Evolutionary conservation across 2,888 invertebrate species (phyloP).

Genomic region (Sesamia inferens): DNA sequence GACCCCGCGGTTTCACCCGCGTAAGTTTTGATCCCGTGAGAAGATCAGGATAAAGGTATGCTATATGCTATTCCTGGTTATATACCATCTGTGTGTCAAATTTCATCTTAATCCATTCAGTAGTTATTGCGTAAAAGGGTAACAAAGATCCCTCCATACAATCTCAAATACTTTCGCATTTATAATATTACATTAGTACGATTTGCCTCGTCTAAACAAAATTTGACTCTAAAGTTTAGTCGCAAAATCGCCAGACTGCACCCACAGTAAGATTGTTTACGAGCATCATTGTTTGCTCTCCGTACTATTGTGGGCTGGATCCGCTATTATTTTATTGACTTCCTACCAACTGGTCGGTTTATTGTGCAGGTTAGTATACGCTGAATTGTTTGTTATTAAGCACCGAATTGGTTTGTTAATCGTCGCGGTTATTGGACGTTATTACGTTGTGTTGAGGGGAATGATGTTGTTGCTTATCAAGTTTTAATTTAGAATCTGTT

Average conservation of each 20-base stretch:
- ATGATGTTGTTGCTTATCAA: slow-evolving; percentile 33
- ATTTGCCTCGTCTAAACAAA: slow-evolving; percentile 3
- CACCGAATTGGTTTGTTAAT: slow-evolving; percentile 59
- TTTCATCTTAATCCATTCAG: too few relatives aligned
- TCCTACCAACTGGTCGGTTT: slow-evolving; percentile 78
- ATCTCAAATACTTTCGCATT: too few relatives aligned
- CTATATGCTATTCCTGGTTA: too few relatives aligned
- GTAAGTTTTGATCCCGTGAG: too few relatives aligned
- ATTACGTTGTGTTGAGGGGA: slow-evolving; percentile 29
- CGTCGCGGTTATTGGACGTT: slow-evolving; percentile 50
- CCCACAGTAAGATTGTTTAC: slow-evolving; percentile 74
- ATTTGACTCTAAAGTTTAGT: slow-evolving; percentile 17
- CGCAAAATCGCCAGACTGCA: slow-evolving; percentile 62
- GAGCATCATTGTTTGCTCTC: slow-evolving; percentile 79
- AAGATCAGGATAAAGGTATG: too few relatives aligned
- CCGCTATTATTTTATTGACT: slow-evolving; percentile 83
- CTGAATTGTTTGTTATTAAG: slow-evolving; percentile 67
- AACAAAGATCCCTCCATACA: too few relatives aligned
- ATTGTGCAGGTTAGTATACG: slow-evolving; percentile 67
- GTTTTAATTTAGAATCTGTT: slow-evolving; percentile 40
- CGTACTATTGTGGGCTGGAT: slow-evolving; percentile 73
- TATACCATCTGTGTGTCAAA: too few relatives aligned
- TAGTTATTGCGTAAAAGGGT: too few relatives aligned
- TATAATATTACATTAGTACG: too few relatives aligned
- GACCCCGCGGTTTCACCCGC: too few relatives aligned